Percentiles rank a stretch among this genome's conserved stretches.
These are phyloP conservation scores for Podarcis lilfordi DNA, from an alignment of 2,797 vertebrate genomes.

Conservation along the genomic window DNA sequence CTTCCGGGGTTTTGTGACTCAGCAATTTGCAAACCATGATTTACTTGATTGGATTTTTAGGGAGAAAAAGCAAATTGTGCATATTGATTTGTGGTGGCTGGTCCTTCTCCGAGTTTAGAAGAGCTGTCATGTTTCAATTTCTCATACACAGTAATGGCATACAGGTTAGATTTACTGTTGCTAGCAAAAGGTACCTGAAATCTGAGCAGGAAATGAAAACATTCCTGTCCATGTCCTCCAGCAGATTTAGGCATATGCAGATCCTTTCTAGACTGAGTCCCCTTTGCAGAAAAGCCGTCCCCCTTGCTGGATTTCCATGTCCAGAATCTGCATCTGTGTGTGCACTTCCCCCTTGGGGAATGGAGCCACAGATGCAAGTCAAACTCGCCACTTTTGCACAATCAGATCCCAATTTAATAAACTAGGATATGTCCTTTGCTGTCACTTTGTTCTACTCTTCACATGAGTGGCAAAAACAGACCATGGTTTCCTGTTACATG, in stretches of 20 bases:
- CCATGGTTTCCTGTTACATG: neutral
- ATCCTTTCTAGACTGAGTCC: neutral
- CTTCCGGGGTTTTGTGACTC: neutral
- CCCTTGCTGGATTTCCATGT: neutral
- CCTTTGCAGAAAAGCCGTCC: neutral
- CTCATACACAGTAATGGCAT: constrained; percentile 34
- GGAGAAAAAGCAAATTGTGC: neutral
- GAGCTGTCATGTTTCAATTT: constrained; percentile 12
- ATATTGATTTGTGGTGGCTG: constrained; percentile 39
- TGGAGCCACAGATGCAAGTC: neutral
- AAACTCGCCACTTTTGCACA: neutral
- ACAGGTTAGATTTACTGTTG: constrained; percentile 35
- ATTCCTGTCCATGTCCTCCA: neutral
- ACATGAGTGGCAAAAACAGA: neutral
- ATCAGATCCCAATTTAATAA: too few relatives aligned
- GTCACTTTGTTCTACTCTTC: neutral
- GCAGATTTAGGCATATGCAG: neutral
- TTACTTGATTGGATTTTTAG: neutral
- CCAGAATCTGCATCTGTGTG: neutral
- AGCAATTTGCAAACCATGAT: neutral
- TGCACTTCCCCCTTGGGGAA: neutral
- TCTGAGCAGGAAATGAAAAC: constrained; percentile 30
- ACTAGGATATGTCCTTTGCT: neutral
- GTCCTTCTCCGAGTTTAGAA: neutral
- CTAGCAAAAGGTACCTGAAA: constrained; percentile 36